Evolutionary conservation across 2,888 invertebrate genomes (phyloP).

Genomic region (Andrena bicolor): DNA sequence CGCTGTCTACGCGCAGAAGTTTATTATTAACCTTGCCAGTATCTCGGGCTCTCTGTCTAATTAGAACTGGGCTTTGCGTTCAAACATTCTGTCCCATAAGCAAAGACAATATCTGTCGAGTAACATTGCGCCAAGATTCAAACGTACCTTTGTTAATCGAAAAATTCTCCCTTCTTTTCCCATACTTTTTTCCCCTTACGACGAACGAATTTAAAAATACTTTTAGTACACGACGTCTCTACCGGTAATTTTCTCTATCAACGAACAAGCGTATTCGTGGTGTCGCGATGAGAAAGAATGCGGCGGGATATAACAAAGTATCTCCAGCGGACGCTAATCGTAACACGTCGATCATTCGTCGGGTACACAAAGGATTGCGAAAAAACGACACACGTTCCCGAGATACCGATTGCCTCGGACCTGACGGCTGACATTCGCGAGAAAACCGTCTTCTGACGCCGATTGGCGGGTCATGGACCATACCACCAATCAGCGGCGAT

Average conservation of each 20-base stretch:
- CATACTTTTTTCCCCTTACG: conserved; percentile 9
- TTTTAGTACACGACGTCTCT: conserved; percentile 23
- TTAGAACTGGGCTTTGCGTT: not conserved
- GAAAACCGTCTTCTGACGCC: conserved; percentile 59
- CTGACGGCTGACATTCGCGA: conserved; percentile 71
- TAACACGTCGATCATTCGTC: conserved; percentile 53
- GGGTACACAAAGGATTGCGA: conserved; percentile 61
- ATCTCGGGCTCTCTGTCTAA: not conserved
- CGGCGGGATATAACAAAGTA: conserved; percentile 24
- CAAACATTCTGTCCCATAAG: conserved; percentile 4
- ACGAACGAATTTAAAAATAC: conserved; percentile 60
- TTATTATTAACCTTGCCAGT: not conserved
- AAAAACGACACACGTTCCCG: conserved; percentile 60
- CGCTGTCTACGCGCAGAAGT: not conserved
- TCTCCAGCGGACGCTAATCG: conserved; percentile 43
- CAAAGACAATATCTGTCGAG: conserved; percentile 18
- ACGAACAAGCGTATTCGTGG: conserved; percentile 26
- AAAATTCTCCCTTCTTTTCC: conserved; percentile 9
- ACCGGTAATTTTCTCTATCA: conserved; percentile 46
- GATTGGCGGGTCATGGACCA: conserved; percentile 71
- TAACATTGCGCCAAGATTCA: not conserved
- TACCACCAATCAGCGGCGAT: conserved; percentile 63
- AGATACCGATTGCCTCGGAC: conserved; percentile 61
- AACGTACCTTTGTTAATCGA: conserved; percentile 27
- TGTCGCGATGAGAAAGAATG: conserved; percentile 7